Percentiles rank a stretch among this genome's conserved stretches.
These are phyloP conservation scores for Drosophila mayaguana DNA, from an alignment of 2,888 invertebrate genomes.

Conservation along the genomic window DNA sequence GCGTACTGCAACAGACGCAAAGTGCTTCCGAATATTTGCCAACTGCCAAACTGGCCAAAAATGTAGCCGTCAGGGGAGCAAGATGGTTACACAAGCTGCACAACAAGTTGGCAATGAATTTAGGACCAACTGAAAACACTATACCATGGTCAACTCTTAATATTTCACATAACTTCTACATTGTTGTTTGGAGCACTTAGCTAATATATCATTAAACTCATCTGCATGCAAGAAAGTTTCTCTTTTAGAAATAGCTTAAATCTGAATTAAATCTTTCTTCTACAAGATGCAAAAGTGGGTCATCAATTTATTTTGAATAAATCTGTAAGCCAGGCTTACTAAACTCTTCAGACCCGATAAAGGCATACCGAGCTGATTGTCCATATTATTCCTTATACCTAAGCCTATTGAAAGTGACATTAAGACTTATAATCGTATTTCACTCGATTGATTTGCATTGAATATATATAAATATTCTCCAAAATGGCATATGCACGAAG, in stretches of 20 bases:
- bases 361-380: neutral
- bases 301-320: neutral
- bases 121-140: neutral
- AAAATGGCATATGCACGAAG: too few relatives aligned
- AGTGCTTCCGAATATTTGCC: slow-evolving; percentile 21
- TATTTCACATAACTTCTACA: neutral
- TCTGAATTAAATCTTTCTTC: neutral
- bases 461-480: too few relatives aligned
- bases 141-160: neutral
- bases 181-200: slow-evolving; percentile 7
- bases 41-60: neutral
- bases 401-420: too few relatives aligned
- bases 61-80: neutral
- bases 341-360: too few relatives aligned
- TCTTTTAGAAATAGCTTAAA: too few relatives aligned
- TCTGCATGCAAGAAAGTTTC: neutral
- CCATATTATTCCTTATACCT: too few relatives aligned
- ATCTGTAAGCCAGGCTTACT: neutral
- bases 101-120: slow-evolving; percentile 33
- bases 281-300: neutral
- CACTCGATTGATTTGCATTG: too few relatives aligned
- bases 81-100: slow-evolving; percentile 9
- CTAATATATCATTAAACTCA: neutral
- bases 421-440: too few relatives aligned
- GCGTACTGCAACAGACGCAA: slow-evolving; percentile 24